phyloP scores from a whole-genome alignment of 53 echinoderm and acorn worm species.

The Patiria pectinifera region DNA sequence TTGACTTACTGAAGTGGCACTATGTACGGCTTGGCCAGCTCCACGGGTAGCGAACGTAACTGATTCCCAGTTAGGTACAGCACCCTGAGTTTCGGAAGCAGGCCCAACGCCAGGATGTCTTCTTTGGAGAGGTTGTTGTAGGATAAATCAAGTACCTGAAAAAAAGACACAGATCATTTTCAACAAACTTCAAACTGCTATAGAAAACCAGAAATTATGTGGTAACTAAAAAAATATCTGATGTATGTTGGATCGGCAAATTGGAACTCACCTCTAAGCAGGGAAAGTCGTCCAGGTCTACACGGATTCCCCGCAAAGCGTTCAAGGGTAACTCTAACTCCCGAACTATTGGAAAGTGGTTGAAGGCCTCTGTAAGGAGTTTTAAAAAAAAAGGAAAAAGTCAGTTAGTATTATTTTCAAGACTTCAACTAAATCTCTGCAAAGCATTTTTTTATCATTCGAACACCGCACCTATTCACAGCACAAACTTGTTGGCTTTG shows the following conservation, averaged over 20 bases:
- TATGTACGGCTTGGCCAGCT: conserved; percentile 82
- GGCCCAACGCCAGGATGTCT: conserved; percentile 81
- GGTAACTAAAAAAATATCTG: background rate
- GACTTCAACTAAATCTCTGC: background rate
- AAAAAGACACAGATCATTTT: background rate
- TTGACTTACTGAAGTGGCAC: conserved; percentile 73
- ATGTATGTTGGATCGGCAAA: background rate
- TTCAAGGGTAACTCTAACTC: conserved; percentile 94
- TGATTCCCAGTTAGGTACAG: conserved; percentile 93
- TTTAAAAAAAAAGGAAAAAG: background rate
- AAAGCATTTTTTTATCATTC: too few relatives aligned
- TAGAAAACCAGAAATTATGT: background rate
- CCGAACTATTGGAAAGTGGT: conserved; percentile 79
- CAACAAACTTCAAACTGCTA: background rate
- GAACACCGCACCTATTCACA: too few relatives aligned
- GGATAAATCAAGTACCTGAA: conserved; percentile 91
- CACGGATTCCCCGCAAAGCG: conserved; percentile 76
- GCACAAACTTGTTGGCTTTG: too few relatives aligned
- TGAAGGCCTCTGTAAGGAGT: conserved; percentile 80
- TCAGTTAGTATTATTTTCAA: background rate
- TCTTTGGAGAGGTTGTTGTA: conserved; percentile 97
- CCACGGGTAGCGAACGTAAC: conserved; percentile 80
- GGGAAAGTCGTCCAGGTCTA: conserved; percentile 87
- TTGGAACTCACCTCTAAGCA: conserved; percentile 76
- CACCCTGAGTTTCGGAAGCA: conserved; percentile 83